Conservation (phyloP, 2,113 vertebrate genomes). For the Ictalurus furcatus region DNA sequence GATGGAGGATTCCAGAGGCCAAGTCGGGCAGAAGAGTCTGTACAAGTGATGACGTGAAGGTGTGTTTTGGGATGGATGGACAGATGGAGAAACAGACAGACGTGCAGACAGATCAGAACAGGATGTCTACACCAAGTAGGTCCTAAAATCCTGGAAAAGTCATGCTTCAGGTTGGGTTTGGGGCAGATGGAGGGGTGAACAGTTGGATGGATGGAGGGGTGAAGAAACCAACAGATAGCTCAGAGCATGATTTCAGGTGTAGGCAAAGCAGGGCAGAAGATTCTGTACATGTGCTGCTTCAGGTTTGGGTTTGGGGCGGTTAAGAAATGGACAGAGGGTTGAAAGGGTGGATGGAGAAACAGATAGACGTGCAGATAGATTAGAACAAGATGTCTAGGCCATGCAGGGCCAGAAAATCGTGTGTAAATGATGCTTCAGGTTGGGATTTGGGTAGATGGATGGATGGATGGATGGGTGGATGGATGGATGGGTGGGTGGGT, state of each 20-base stretch:
- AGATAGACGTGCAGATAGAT: background rate
- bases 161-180: background rate
- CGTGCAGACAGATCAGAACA: background rate
- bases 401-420: background rate
- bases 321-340: background rate
- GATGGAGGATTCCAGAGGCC: background rate
- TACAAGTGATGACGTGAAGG: background rate
- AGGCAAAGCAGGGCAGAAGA: background rate
- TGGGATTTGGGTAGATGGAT: background rate
- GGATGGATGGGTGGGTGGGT: background rate
- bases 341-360: background rate
- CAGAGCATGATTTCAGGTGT: background rate
- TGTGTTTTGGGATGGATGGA: background rate
- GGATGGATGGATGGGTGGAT: background rate
- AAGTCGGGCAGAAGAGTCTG: background rate
- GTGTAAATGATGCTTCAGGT: background rate
- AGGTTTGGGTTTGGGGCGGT: background rate
- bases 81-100: background rate
- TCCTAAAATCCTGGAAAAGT: background rate
- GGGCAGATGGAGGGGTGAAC: background rate
- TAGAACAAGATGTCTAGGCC: no score
- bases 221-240: background rate
- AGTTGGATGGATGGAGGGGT: background rate
- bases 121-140: background rate
- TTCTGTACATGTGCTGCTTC: background rate